A percentile compares a stretch with the other conserved stretches of the same genome.
Evolutionary conservation across 2,113 vertebrate species (phyloP).

Genomic region (Oncorhynchus tshawytscha): DNA sequence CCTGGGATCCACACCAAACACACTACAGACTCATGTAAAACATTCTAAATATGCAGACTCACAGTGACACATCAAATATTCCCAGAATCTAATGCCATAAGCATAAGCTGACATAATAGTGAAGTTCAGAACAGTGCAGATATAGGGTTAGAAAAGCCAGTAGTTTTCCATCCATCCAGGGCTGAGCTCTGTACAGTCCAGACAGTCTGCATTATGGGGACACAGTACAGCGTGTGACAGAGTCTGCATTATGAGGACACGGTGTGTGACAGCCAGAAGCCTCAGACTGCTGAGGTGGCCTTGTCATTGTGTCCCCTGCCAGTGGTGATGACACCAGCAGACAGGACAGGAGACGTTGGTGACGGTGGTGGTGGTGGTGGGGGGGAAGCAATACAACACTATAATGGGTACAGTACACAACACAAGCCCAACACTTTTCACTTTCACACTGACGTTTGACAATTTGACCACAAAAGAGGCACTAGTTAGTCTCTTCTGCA

Average conservation of each 20-base stretch:
- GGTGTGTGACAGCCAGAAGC: constrained; percentile 19
- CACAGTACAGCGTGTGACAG: too few species aligned
- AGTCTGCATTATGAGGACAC: constrained; percentile 8
- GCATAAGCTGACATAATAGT: too few species aligned
- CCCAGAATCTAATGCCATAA: too few species aligned
- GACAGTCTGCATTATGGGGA: too few species aligned
- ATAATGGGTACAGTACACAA: neutral
- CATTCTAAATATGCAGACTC: too few species aligned
- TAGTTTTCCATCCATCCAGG: constrained; percentile 20
- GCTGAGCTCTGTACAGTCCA: too few species aligned
- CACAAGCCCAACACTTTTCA: neutral
- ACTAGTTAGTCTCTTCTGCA: neutral
- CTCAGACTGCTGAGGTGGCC: constrained; percentile 39
- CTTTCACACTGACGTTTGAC: neutral
- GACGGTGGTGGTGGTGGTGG: neutral
- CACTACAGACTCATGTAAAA: too few species aligned
- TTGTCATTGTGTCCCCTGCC: constrained; percentile 23
- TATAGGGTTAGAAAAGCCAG: neutral
- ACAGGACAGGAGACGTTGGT: neutral
- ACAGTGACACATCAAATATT: too few species aligned
- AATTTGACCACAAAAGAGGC: neutral
- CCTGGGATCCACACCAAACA: too few species aligned
- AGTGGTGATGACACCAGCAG: constrained; percentile 31
- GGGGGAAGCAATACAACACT: neutral
- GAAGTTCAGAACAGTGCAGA: too few species aligned